Evolutionary conservation across 2,797 vertebrate species (phyloP).

Genomic region (Somateria mollissima): DNA sequence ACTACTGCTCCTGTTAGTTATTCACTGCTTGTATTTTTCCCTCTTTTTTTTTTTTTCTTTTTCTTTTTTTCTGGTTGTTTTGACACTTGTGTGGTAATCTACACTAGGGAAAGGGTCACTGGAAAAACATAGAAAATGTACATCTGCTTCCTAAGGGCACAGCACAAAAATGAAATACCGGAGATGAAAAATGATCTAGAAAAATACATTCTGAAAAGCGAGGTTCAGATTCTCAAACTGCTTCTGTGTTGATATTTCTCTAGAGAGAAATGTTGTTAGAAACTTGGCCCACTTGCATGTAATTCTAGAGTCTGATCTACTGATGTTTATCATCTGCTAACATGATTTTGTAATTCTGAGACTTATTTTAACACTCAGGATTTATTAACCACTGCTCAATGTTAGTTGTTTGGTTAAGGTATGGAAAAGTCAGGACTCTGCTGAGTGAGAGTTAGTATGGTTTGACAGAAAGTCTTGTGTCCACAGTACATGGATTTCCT

Average conservation of each 20-base stretch:
- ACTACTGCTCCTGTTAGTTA: background rate
- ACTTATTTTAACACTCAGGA: background rate
- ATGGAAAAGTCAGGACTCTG: background rate
- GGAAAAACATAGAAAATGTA: background rate
- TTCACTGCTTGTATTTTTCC: background rate
- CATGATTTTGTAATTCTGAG: slow-evolving; percentile 54
- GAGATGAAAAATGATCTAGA: background rate
- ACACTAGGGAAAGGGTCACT: background rate
- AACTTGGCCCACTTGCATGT: slow-evolving; percentile 58
- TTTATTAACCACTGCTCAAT: background rate
- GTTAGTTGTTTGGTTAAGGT: background rate
- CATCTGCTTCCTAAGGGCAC: background rate
- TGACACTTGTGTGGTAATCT: background rate
- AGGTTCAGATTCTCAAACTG: slow-evolving; percentile 57
- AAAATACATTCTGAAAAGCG: slow-evolving; percentile 51
- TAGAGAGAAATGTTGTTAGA: slow-evolving; percentile 52
- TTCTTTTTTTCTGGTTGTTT: background rate
- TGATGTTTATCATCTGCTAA: slow-evolving; percentile 62
- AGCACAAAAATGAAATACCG: background rate
- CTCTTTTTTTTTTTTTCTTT: background rate
- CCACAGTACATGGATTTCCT: background rate
- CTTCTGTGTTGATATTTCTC: slow-evolving; percentile 46
- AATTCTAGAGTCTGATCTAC: slow-evolving; percentile 58
- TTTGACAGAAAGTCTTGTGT: background rate
- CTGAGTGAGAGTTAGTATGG: background rate